Evolutionary conservation across 2,113 vertebrate species (phyloP).

Genomic region (Brachyhypopomus gauderio): DNA sequence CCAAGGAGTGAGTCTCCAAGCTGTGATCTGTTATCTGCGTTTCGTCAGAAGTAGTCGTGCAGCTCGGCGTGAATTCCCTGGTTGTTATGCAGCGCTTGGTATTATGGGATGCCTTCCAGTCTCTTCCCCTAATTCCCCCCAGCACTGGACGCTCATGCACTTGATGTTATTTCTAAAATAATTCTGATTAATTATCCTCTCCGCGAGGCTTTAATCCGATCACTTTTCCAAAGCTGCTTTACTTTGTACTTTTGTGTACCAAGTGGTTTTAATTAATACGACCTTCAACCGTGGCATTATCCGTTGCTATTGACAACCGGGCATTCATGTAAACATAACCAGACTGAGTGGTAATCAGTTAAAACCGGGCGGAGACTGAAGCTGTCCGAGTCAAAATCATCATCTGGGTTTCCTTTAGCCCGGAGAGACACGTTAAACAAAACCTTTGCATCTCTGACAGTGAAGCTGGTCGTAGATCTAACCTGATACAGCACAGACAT

Average conservation of each 20-base stretch:
- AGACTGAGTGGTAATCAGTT: slow-evolving; percentile 19
- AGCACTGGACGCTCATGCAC: slow-evolving; percentile 19
- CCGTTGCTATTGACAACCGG: not conserved
- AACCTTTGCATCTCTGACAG: not conserved
- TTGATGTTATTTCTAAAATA: slow-evolving; percentile 42
- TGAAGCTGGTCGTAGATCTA: not conserved
- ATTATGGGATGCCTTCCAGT: not conserved
- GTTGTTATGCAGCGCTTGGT: not conserved
- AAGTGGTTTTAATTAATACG: slow-evolving; percentile 50
- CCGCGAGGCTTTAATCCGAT: slow-evolving; percentile 41
- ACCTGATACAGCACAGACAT: not conserved
- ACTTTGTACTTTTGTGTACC: slow-evolving; percentile 29
- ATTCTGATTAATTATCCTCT: slow-evolving; percentile 51
- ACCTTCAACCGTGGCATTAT: slow-evolving; percentile 45
- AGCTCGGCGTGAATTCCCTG: not conserved
- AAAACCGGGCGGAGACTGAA: slow-evolving; percentile 21
- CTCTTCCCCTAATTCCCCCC: slow-evolving; percentile 12
- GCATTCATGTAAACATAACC: slow-evolving; percentile 11
- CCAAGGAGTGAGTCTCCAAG: not conserved
- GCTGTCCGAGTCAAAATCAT: not conserved
- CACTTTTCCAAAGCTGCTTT: slow-evolving; percentile 21
- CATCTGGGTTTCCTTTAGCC: not conserved
- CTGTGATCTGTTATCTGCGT: not conserved
- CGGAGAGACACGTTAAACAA: not conserved
- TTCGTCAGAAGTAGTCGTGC: not conserved